Evolutionary conservation across 2,888 invertebrate genomes (phyloP).

Genomic region (Agrenia bidenticulata): DNA sequence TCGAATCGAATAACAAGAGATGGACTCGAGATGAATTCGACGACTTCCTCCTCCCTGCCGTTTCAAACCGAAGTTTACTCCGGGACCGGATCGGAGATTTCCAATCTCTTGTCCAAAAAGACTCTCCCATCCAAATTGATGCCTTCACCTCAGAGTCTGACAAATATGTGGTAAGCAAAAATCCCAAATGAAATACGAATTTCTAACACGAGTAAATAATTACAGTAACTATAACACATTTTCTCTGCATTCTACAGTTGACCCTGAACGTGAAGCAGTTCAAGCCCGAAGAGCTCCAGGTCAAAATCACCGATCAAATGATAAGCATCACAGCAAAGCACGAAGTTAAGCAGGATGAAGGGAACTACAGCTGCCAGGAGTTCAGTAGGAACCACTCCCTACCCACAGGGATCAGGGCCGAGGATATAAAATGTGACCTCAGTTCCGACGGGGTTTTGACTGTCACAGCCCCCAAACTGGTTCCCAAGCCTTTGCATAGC

Average conservation of each 20-base stretch:
- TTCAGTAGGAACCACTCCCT: constrained; percentile 24
- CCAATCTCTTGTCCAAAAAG: constrained; percentile 5
- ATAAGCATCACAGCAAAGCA: constrained; percentile 31
- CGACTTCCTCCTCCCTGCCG: constrained; percentile 24
- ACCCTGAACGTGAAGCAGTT: constrained; percentile 28
- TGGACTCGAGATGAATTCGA: constrained; percentile 17
- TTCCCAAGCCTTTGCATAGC: not conserved
- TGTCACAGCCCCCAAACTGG: constrained; percentile 27
- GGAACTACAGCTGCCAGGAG: constrained; percentile 30
- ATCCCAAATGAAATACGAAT: too few relatives aligned
- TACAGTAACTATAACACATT: too few relatives aligned
- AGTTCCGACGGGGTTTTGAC: constrained; percentile 29
- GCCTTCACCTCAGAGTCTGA: constrained; percentile 24
- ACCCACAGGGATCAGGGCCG: constrained; percentile 23
- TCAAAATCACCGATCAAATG: constrained; percentile 23
- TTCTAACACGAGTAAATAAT: too few relatives aligned
- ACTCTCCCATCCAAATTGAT: constrained; percentile 31
- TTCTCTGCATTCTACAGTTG: constrained; percentile 22
- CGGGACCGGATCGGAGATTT: constrained; percentile 8
- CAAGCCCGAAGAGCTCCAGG: constrained; percentile 32
- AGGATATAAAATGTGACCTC: constrained; percentile 29
- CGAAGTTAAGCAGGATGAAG: constrained; percentile 24
- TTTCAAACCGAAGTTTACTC: constrained; percentile 5
- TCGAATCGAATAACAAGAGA: constrained; percentile 4
- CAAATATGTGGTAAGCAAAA: constrained; percentile 29